Percentiles rank a stretch among this genome's conserved stretches.
These are phyloP conservation scores for Andrena minutula DNA, from an alignment of 2,888 invertebrate genomes.

Conservation along the genomic window DNA sequence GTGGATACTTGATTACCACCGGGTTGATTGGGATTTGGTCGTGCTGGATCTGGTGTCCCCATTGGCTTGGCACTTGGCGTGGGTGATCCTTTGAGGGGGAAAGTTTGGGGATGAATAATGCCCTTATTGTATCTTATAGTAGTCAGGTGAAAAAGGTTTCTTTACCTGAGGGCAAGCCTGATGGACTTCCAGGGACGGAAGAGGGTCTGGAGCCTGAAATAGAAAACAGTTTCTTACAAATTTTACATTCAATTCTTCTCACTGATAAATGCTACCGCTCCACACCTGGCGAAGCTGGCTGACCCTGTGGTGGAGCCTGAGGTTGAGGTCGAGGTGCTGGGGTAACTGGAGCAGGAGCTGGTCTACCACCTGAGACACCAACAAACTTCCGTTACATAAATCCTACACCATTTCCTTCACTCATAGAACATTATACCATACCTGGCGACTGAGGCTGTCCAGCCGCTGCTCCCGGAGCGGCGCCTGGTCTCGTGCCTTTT, in stretches of 20 bases:
- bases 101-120: background rate
- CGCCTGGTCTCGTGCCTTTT: slow-evolving; percentile 32
- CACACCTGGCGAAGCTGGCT: slow-evolving; percentile 47
- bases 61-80: background rate
- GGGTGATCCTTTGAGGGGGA: slow-evolving; percentile 12
- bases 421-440: background rate
- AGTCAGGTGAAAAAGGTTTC: background rate
- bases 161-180: slow-evolving; percentile 22
- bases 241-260: background rate
- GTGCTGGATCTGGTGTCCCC: slow-evolving; percentile 30
- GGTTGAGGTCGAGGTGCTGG: slow-evolving; percentile 17
- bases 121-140: too few species aligned
- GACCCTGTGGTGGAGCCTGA: slow-evolving; percentile 26
- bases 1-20: slow-evolving; percentile 65
- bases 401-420: background rate
- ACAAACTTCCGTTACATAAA: background rate
- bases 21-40: slow-evolving; percentile 30
- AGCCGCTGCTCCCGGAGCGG: slow-evolving; percentile 16
- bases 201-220: slow-evolving; percentile 26
- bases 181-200: slow-evolving; percentile 22
- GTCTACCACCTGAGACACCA: slow-evolving; percentile 9
- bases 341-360: background rate
- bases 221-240: background rate
- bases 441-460: slow-evolving; percentile 42
- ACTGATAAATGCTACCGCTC: background rate